These are phyloP conservation scores for Alviniconcha marisindica DNA, from an alignment of 1,140 invertebrate genomes.

Conservation along the genomic window DNA sequence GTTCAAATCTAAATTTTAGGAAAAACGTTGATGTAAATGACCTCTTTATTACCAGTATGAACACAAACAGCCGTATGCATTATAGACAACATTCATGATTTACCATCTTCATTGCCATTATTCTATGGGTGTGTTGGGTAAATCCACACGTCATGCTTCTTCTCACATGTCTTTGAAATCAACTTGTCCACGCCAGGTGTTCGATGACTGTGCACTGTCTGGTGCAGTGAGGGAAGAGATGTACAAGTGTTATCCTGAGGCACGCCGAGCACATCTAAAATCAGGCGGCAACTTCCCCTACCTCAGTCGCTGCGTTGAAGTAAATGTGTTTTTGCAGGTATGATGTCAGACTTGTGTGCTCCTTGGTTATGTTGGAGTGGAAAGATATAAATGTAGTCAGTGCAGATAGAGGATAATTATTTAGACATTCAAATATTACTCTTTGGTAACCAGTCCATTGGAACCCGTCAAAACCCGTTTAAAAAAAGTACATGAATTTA, in stretches of 20 bases:
- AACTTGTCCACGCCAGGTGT: too few species aligned
- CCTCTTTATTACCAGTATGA: too few species aligned
- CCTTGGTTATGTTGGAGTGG: neutral
- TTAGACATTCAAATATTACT: neutral
- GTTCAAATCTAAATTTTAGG: too few species aligned
- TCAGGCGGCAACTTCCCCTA: conserved; percentile 95
- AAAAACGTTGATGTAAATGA: too few species aligned
- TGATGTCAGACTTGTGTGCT: conserved; percentile 55
- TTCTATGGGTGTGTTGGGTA: too few species aligned
- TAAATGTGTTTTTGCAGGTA: conserved; percentile 93
- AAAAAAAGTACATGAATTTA: neutral
- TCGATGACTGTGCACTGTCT: conserved; percentile 92
- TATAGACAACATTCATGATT: too few species aligned
- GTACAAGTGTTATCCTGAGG: conserved; percentile 92
- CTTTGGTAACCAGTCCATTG: neutral
- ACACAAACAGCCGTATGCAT: too few species aligned
- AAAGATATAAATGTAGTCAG: neutral
- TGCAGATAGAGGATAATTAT: neutral
- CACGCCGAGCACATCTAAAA: conserved; percentile 92
- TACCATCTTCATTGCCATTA: too few species aligned
- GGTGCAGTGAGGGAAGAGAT: conserved; percentile 85
- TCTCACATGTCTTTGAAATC: too few species aligned
- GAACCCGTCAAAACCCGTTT: neutral
- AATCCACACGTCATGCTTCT: too few species aligned
- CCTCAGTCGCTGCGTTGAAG: conserved; percentile 91